Evolutionary conservation across 92 coral and sea anemone species (phyloP).

Genomic region (Nematostella vectensis): DNA sequence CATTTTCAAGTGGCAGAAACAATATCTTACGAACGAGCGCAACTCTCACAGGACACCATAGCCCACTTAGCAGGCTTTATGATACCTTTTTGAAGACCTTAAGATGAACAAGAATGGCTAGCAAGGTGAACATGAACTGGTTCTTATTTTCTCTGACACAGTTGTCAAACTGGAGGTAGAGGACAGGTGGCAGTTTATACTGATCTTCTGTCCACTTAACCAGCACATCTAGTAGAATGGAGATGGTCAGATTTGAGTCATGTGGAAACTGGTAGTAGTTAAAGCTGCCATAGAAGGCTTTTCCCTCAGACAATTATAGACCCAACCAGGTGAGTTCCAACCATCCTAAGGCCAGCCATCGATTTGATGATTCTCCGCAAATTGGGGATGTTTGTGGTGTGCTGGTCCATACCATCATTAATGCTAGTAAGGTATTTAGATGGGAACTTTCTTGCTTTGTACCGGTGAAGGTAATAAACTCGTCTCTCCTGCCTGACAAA

Average conservation of each 20-base stretch:
- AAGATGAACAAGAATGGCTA: conserved; percentile 32
- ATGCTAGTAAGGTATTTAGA: conserved; percentile 31
- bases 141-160: conserved; percentile 28
- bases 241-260: conserved; percentile 21
- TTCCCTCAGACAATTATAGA: conserved; percentile 20
- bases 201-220: conserved; percentile 18
- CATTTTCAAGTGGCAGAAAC: too few relatives aligned
- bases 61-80: not conserved
- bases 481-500: conserved; percentile 25
- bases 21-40: too few relatives aligned
- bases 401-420: conserved; percentile 59
- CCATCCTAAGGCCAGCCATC: conserved; percentile 22
- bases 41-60: not conserved
- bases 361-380: conserved; percentile 30
- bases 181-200: conserved; percentile 35
- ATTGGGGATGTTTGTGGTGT: conserved; percentile 41
- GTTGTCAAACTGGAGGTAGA: conserved; percentile 46
- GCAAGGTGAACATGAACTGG: conserved; percentile 14
- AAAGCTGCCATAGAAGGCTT: conserved; percentile 20
- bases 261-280: conserved; percentile 44
- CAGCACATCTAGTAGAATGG: conserved; percentile 24
- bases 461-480: conserved; percentile 38
- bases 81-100: conserved; percentile 45
- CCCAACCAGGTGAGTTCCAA: conserved; percentile 51
- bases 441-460: conserved; percentile 45